Evolutionary conservation across 2,797 vertebrate species (phyloP).

Genomic region (Acomys russatus): DNA sequence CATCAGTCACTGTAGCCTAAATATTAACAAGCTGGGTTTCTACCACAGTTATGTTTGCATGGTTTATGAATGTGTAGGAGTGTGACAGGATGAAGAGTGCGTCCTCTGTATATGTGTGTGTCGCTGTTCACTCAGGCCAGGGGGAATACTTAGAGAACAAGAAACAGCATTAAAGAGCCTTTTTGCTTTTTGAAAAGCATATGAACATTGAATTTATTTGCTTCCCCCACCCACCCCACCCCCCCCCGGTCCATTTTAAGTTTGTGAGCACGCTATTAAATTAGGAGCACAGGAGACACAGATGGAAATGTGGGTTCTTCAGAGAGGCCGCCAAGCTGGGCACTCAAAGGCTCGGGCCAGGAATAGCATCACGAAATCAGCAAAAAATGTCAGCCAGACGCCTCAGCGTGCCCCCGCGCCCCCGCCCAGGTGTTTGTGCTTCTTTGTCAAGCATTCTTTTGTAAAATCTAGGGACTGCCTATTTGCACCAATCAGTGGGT

Average conservation of each 20-base stretch:
- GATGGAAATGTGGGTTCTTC: neutral
- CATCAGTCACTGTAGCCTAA: neutral
- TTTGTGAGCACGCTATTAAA: neutral
- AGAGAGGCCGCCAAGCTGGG: neutral
- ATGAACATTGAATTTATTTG: neutral
- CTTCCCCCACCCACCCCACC: neutral
- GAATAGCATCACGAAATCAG: neutral
- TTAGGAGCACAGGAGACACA: neutral
- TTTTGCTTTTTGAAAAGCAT: conserved; percentile 9
- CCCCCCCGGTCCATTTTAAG: neutral
- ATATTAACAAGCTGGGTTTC: conserved; percentile 33
- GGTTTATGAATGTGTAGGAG: neutral
- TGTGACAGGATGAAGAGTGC: neutral
- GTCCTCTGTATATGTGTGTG: neutral
- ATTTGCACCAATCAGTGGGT: neutral
- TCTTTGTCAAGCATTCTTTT: neutral
- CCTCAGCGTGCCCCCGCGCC: accelerated
- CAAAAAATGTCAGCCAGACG: neutral
- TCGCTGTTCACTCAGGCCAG: neutral
- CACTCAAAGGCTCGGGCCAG: neutral
- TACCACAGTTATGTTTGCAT: neutral
- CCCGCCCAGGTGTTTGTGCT: accelerated
- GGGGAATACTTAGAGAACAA: neutral
- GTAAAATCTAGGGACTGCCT: conserved; percentile 9
- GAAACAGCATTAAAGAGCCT: neutral